phyloP scores from a whole-genome alignment of 2,888 invertebrate genomes.

The Rapana venosa region DNA sequence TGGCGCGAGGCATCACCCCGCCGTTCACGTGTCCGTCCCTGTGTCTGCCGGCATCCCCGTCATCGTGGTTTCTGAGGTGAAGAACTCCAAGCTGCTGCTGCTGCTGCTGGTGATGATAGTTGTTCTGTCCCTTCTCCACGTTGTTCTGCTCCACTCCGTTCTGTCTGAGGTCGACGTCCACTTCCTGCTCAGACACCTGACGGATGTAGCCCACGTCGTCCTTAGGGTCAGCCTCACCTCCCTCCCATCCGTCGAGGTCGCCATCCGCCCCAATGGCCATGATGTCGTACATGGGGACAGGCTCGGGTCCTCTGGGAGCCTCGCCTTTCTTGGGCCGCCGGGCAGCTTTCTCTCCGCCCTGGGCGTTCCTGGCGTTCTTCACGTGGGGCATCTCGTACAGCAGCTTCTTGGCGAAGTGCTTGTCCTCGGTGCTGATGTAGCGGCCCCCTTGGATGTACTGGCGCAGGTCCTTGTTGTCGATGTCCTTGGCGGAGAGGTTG shows the following conservation, averaged over 20 bases:
- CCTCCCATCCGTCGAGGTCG: no score
- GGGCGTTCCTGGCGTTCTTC: not conserved
- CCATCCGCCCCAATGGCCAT: not conserved
- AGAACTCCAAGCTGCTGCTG: no score
- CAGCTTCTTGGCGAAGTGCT: constrained; percentile 40
- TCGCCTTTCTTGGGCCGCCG: not conserved
- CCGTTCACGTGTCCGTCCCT: not conserved
- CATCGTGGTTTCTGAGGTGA: not conserved
- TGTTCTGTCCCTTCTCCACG: not conserved
- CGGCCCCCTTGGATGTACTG: constrained; percentile 28
- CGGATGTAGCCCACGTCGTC: not conserved
- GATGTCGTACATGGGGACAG: constrained; percentile 11
- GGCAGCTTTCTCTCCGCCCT: not conserved
- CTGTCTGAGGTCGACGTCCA: not conserved
- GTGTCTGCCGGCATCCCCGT: not conserved
- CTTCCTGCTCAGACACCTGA: not conserved
- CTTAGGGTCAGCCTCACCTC: no score
- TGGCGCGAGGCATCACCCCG: not conserved
- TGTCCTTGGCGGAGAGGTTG: not conserved
- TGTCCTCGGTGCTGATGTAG: constrained; percentile 38
- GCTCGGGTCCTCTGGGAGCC: not conserved
- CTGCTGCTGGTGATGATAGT: not conserved
- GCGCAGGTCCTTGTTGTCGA: constrained; percentile 23
- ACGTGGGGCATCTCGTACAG: constrained; percentile 43
- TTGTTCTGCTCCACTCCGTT: not conserved